Conservation (phyloP, 2,797 vertebrate species). For the Poeciliopsis gracilis region DNA sequence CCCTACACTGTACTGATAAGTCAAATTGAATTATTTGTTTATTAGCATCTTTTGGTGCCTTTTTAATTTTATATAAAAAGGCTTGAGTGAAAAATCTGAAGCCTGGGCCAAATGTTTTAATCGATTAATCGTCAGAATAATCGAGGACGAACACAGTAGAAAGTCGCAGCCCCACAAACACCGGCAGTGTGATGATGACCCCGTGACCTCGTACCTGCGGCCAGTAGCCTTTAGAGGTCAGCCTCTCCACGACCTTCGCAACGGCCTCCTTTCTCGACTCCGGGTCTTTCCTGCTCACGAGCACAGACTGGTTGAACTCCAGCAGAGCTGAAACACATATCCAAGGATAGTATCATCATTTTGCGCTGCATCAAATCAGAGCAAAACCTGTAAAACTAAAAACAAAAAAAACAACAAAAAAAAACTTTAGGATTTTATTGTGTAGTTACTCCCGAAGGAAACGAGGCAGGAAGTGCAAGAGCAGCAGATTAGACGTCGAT, state of each 20-base stretch:
- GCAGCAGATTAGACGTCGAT: constrained; percentile 24
- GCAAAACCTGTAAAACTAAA: not conserved
- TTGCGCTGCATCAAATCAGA: constrained; percentile 1
- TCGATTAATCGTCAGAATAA: too few relatives aligned
- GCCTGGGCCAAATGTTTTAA: too few relatives aligned
- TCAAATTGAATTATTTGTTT: too few relatives aligned
- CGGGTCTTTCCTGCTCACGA: constrained; percentile 87
- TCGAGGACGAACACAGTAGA: too few relatives aligned
- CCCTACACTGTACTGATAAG: too few relatives aligned
- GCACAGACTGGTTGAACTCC: constrained; percentile 89
- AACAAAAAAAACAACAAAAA: not conserved
- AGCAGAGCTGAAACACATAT: constrained; percentile 73
- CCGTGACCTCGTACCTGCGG: constrained; percentile 82
- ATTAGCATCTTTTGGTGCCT: too few relatives aligned
- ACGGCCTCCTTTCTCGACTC: constrained; percentile 87
- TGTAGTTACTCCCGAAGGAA: not conserved
- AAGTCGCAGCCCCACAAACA: not conserved
- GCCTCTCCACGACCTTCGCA: constrained; percentile 82
- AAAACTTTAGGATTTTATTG: not conserved
- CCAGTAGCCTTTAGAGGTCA: constrained; percentile 87
- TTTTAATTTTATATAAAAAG: too few relatives aligned
- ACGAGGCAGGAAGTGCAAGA: constrained; percentile 14
- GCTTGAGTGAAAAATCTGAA: too few relatives aligned
- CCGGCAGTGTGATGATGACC: not conserved
- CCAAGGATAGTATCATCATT: not conserved